Conservation (phyloP, 2,113 vertebrate genomes). For the Labeo rohita region DNA sequence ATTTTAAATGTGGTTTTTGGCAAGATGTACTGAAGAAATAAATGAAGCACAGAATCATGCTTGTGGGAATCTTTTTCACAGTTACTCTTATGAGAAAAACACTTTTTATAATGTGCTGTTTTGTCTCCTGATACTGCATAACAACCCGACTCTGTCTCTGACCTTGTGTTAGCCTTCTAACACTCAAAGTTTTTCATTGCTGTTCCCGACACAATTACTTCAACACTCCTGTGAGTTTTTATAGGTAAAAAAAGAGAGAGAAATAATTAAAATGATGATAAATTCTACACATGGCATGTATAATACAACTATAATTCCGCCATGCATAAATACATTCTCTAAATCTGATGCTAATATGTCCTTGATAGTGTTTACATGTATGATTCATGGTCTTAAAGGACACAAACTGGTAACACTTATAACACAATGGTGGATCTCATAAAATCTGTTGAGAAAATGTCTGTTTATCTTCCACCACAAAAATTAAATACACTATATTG, state of each 20-base stretch:
- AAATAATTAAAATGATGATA: background rate
- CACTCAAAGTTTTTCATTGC: background rate
- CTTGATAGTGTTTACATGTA: background rate
- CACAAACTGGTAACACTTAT: background rate
- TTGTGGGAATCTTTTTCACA: background rate
- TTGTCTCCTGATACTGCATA: background rate
- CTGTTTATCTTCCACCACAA: too few relatives aligned
- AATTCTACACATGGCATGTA: background rate
- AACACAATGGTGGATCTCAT: too few relatives aligned
- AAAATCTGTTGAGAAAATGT: too few relatives aligned
- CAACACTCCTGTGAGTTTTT: background rate
- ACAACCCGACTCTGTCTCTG: background rate
- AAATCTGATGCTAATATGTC: background rate
- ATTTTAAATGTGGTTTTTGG: background rate
- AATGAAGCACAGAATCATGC: background rate
- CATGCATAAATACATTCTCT: too few relatives aligned
- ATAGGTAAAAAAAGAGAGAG: background rate
- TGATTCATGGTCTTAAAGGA: background rate
- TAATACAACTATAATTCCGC: background rate
- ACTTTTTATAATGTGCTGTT: background rate
- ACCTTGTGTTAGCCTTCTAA: background rate
- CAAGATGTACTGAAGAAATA: background rate
- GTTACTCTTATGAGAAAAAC: background rate
- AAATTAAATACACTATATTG: too few relatives aligned
- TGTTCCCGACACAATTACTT: background rate